Evolutionary conservation across 2,888 invertebrate species (phyloP).

Genomic region (Rhorus exstirpatorius): DNA sequence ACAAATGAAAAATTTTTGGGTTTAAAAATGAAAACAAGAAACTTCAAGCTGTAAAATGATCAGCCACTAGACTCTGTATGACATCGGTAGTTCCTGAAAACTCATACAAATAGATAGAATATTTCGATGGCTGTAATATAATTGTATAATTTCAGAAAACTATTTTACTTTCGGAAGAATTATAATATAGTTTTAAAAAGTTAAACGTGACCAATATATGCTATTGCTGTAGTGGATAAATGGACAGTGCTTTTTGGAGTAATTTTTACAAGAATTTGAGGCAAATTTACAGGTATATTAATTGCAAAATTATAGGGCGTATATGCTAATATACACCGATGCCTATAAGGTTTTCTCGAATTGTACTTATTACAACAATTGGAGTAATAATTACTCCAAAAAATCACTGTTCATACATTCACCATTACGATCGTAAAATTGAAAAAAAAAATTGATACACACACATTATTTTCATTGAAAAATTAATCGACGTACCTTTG

Average conservation of each 20-base stretch:
- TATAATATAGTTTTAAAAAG: background rate
- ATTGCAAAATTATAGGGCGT: background rate
- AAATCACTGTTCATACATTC: too few relatives aligned
- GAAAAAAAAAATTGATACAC: background rate
- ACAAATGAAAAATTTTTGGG: background rate
- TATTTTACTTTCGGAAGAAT: background rate
- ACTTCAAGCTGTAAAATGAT: background rate
- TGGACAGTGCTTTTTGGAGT: too few relatives aligned
- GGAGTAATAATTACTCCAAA: too few relatives aligned
- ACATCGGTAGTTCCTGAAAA: constrained; percentile 6
- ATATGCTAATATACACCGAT: background rate
- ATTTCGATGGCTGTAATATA: background rate
- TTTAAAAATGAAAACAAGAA: background rate
- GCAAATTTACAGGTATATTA: background rate
- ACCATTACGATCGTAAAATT: background rate
- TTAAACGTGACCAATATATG: background rate
- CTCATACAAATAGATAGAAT: constrained; percentile 2
- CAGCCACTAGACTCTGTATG: background rate
- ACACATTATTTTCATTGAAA: constrained; percentile 5
- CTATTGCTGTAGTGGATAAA: constrained; percentile 12
- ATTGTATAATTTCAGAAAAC: constrained; percentile 9
- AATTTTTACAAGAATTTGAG: background rate
- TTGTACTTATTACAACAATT: too few relatives aligned
- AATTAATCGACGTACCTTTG: constrained; percentile 3
- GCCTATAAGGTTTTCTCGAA: too few relatives aligned